phyloP scores from a whole-genome alignment of 2,888 invertebrate genomes.

The Aromia moschata region DNA sequence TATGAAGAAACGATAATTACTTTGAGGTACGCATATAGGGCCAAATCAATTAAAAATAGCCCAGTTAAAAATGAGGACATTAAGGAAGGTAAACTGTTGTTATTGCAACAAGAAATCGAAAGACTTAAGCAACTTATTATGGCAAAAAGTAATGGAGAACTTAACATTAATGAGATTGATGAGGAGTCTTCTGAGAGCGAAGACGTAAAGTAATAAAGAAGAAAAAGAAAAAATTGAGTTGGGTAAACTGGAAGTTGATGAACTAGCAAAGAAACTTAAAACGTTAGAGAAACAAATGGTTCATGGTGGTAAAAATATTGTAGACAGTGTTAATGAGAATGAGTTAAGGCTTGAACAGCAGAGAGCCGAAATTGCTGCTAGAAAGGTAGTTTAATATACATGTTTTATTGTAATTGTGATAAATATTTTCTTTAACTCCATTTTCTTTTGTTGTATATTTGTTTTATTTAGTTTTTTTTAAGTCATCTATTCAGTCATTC shows the following conservation, averaged over 20 bases:
- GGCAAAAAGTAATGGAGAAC: constrained; percentile 54
- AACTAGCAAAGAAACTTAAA: constrained; percentile 79
- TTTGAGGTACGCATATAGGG: constrained; percentile 75
- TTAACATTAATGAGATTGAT: constrained; percentile 48
- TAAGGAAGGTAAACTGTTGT: constrained; percentile 92
- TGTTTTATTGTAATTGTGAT: no score
- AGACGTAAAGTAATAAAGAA: constrained; percentile 60
- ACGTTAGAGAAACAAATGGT: constrained; percentile 94
- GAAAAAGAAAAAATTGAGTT: constrained; percentile 62
- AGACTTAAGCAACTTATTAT: constrained; percentile 62
- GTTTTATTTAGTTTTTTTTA: constrained; percentile 15
- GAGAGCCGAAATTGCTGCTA: constrained; percentile 87
- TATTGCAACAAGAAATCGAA: constrained; percentile 95
- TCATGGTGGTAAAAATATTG: constrained; percentile 92
- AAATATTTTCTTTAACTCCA: no score
- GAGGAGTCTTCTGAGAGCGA: constrained; percentile 53
- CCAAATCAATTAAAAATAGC: constrained; percentile 98
- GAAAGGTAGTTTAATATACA: constrained; percentile 69
- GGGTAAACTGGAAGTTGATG: constrained; percentile 74
- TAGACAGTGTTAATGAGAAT: constrained; percentile 95
- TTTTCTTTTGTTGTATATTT: neutral
- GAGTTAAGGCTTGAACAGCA: constrained; percentile 88
- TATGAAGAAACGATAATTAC: constrained; percentile 98
- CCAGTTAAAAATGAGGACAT: constrained; percentile 99
- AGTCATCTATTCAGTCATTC: no score